Base-by-base conservation (phyloP, 37 sponge, comb jelly and placozoan genomes). In the Petrosia ficiformis region DNA sequence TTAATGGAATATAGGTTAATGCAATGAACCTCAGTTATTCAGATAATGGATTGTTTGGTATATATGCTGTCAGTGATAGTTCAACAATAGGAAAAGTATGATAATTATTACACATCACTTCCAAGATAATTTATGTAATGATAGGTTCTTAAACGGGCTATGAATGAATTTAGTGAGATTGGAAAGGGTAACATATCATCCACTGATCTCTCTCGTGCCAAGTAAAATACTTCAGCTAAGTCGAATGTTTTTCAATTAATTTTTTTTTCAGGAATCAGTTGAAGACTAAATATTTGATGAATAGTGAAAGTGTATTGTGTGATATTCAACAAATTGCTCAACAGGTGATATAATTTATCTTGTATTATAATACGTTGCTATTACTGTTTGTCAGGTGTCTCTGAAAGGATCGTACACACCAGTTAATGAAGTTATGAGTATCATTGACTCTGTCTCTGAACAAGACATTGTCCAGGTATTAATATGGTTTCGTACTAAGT, bases 41-140 rank as follows among this genome's bases (percentile, higher is more conserved):
- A 42, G 90, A 92, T 78, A 84, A 59, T 80, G 93, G 93, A 1
- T 80, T 92, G 60, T 87, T 92, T 75, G 93, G 90, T 1, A 43
- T 86, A 16, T 91, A 86, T 57, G 68, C 71, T 30, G 56, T 82
- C 14, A 68, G 76, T 34, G 71, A 78, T 32, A 75, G 75, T 5
- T 31, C 37, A 19, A 41, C 41, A 24, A 52, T 90, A 19, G 92
- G 76, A 48, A 67, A 81, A 69, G 92, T 91, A 36, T 34, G 39
- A 70, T 35, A 25, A n/a, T 67, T 25, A 14, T 39, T 4, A 6
- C 75, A 74, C 0, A 74, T n/a, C 14, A 11, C 39, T 44, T 14
- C 22, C 6, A 30, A 52, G 14, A 21, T 21, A 73, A 21, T 19
- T 6, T 19, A 8, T 19, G 14, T 14, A 8, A 8, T 14, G 48